Conservation (phyloP, 2,888 invertebrate species). For the Trichacis sp. region DNA sequence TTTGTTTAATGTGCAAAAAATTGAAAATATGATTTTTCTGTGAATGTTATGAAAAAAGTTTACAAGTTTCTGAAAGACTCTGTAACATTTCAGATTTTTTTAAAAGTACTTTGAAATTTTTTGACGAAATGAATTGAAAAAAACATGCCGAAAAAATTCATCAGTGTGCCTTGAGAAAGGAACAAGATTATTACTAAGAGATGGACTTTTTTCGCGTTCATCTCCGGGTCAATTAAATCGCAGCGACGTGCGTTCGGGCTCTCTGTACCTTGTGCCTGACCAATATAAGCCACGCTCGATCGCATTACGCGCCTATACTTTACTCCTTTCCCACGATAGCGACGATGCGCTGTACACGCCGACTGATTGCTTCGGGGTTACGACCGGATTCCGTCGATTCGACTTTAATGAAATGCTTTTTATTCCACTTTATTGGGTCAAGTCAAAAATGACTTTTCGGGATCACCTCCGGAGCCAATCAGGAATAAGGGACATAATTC, state of each 20-base stretch:
- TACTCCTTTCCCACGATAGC: conserved; percentile 46
- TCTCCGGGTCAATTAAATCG: conserved; percentile 62
- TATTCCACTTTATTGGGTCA: too few relatives aligned
- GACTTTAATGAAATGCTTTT: conserved; percentile 4
- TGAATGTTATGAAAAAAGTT: too few relatives aligned
- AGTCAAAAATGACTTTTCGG: too few relatives aligned
- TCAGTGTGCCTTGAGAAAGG: conserved; percentile 55
- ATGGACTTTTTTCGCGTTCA: conserved; percentile 55
- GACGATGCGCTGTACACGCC: conserved; percentile 39
- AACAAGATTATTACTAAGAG: conserved; percentile 60
- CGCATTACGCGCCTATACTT: conserved; percentile 45
- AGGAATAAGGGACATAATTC: too few relatives aligned
- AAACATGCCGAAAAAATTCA: too few relatives aligned
- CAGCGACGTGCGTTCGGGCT: conserved; percentile 52
- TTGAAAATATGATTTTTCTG: too few relatives aligned
- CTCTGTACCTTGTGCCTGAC: conserved; percentile 44
- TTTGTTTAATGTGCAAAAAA: too few relatives aligned
- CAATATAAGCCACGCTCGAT: conserved; percentile 50
- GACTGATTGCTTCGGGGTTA: conserved; percentile 38
- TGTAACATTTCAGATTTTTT: too few relatives aligned
- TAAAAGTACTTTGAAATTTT: too few relatives aligned
- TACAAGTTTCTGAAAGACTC: too few relatives aligned
- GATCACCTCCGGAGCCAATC: too few relatives aligned
- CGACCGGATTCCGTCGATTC: conserved; percentile 37
- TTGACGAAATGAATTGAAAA: too few relatives aligned